These are phyloP conservation scores for Oryctolagus cuniculus DNA, from an alignment of 2,113 vertebrate genomes.

Conservation along the genomic window mOryCun1.1 NC_091435.1:36446501-36447000, in stretches of 20 bases:
- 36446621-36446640: slow-evolving; percentile 63
- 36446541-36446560: slow-evolving; percentile 19
- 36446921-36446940: no score
- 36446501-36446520: slow-evolving; percentile 20
- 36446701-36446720: slow-evolving; percentile 53
- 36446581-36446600: background rate
- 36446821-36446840: background rate
- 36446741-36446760: slow-evolving; percentile 60
- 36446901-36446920: background rate
- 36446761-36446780: slow-evolving; percentile 10
- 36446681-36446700: slow-evolving; percentile 76
- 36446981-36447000: background rate
- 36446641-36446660: slow-evolving; percentile 71
- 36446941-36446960: no score
- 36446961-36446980: no score
- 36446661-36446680: slow-evolving; percentile 70
- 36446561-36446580: slow-evolving; percentile 50
- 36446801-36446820: background rate
- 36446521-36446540: background rate
- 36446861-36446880: background rate
- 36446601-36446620: slow-evolving; percentile 59
- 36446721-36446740: background rate
- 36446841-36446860: background rate
- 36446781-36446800: background rate
- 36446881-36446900: background rate